Evolutionary conservation across 2,113 vertebrate species (phyloP), one percentile per base, ranked within the genome.

Genomic region (Atlantisia rogersi): DNA sequence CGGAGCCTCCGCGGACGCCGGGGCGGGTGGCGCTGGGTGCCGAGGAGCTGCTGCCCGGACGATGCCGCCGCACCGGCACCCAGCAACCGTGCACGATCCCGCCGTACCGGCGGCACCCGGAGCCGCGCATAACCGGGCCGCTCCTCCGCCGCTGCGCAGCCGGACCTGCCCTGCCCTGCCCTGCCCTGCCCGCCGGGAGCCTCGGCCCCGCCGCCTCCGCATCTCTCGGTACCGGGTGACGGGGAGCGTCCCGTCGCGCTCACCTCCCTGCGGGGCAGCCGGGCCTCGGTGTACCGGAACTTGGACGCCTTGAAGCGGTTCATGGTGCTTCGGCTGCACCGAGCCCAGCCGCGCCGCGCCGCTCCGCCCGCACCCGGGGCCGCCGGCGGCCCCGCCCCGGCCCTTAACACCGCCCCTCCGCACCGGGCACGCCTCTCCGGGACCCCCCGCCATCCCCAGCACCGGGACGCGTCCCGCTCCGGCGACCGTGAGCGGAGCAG

Each of bases 261-360:
- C 76, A 96, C 96, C 90, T 96, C 92, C 69, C 98, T 99, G 95
- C 98, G 99, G 88, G 98, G 92, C 78, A 98, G 97, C 97, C 98
- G 98, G 81, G 98, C 98, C 90, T 98, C 99, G 75, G 98, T 98
- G 96, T 99, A 99, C 97, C 99, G 99, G 97, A 98, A 99, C 96
- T 99, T 99, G 82, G 99, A 99, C 42, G 97, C 98, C 98, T 97
- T 99, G 96, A 99, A 99, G 67, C 99, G 99, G 94, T 98, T 99
- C 99, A 99, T 99, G 96, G 81, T 80, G 69, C 68, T 39, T 37
- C 81, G 79, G 6, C 76, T 46, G 14, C 75, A 31, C 56, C 31
- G 40, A 31, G 39, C 48, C 64, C 25, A 4, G 22, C 56, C 58
- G 21, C 10, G 31, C 77, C 56, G 7, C 2, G 82, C 89, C 76